Base-by-base conservation (phyloP, 2,888 invertebrate species). In the Chloroclystis v-ata region DNA sequence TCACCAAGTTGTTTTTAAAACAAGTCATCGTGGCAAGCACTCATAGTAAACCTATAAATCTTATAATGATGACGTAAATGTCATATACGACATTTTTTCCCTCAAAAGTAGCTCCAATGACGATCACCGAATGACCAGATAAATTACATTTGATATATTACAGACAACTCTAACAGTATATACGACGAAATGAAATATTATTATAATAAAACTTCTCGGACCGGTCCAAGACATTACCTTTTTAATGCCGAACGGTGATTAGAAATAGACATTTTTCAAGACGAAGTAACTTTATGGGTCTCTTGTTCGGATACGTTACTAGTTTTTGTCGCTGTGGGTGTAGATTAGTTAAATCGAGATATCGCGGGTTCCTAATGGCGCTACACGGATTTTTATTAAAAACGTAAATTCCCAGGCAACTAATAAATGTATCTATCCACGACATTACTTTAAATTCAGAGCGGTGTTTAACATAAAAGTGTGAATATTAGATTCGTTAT, bases 81-180 rank as follows among this genome's bases (percentile, higher is more conserved):
- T 39, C 32, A 28, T 5, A 7, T 41, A 28, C 33, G 43, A 33
- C 12, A 51, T 39, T 54, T 55, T 55, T 52, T 52, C 44, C 16
- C 7, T 28, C 26, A 45, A 45, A 51, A 57, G 43, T 46, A 52
- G 28, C 46, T 37, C 28, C 9, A 32, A 40, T 74, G 71, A 69
- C 73, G 76, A 77, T 78, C 75, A 77, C 63, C 73, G 55, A 54
- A 61, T 76, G 83, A 80, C 74, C 78, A 76, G 69, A 82, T 82
- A 82, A 82, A 85, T 82, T 75, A 80, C 67, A 53, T 56, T 76
- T 75, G 78, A 80, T 76, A 74, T 72, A 82, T 81, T 81, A 76
- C 72, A 72, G 32, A 24, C 49, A 44, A 49, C 37, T 77, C 74
- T 79, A 78, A 79, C 68, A 71, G 64, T 69, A 72, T 72, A 68